Base-by-base conservation (phyloP, 1,140 invertebrate genomes). In the Rhyzopertha dominica region DNA sequence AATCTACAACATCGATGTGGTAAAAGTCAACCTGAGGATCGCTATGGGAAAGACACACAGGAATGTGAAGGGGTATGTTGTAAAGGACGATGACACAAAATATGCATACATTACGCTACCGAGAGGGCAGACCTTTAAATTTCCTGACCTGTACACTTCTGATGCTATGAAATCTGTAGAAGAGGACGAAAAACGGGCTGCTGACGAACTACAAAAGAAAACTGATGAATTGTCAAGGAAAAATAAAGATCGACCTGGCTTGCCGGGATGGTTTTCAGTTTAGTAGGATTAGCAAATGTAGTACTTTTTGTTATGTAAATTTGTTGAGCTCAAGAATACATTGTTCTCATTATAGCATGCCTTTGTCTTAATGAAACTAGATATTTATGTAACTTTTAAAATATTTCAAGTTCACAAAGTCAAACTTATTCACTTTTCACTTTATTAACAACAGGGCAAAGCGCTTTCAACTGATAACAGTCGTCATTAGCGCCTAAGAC, bases 21-120 rank as follows among this genome's bases (percentile, higher is more conserved):
- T 82, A 3, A 65, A 84, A 61, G 82, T 96, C 0, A 70, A 77
- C 29, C 89, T 84, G 1, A 74, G 75, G 49, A 87, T 90, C 44
- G 70, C 72, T 29, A 44, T 82, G 51, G 87, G 87, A 51, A 75
- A 73, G 40, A 73, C 63, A 0, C 69, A 64, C 24, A 68, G 63
- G 43, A 69, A 76, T 58, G 49, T 51, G 14, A 74, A 71, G 53
- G 75, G 77, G 17, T 82, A 81, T 58, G 55, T 91, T 45, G 67
- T 81, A 0, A 91, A 92, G 71, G 81, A 87, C n/a, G 86, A 91
- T 62, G 90, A 95, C 63, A 71, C 77, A 5, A 90, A 90, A 73
- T 63, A 80, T 58, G 90, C 89, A 34, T 88, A 82, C 74, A 81
- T 91, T 31, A 76, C 75, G 49, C 60, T 95, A 78, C 73, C 73